phyloP scores from a whole-genome alignment of 2,113 vertebrate genomes.

The Syngnathoides biaculeatus region DNA sequence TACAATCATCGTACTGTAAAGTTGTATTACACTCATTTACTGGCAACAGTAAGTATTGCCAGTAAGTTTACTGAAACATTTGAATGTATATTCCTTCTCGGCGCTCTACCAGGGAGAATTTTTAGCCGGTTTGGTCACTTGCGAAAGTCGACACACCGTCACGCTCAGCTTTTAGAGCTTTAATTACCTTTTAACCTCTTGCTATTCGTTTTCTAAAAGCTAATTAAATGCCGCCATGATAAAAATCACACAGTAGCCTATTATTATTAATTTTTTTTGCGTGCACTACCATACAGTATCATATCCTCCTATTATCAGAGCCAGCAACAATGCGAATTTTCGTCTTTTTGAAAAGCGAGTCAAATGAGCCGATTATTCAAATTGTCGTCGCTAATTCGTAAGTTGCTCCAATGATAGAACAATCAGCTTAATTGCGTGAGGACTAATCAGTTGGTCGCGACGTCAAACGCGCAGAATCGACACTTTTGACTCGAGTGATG shows the following conservation, averaged over 20 bases:
- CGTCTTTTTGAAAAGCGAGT: neutral
- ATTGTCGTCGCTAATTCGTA: neutral
- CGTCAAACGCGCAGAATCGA: neutral
- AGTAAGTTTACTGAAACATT: too few species aligned
- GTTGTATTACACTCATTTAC: too few species aligned
- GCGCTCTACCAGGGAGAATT: neutral
- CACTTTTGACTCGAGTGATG: neutral
- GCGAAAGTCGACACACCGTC: neutral
- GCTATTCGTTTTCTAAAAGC: neutral
- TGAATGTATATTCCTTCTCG: neutral
- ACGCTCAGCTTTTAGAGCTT: neutral
- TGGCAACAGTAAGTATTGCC: too few species aligned
- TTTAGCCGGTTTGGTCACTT: neutral
- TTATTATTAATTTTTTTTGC: neutral
- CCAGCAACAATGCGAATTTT: neutral
- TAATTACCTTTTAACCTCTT: neutral
- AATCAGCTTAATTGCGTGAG: constrained; percentile 7
- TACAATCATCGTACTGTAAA: too few species aligned
- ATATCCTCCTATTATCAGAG: neutral
- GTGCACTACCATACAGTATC: neutral
- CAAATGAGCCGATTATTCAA: constrained; percentile 2
- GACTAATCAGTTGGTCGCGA: constrained; percentile 1
- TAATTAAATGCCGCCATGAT: neutral
- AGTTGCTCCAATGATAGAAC: constrained; percentile 9
- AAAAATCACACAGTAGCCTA: neutral